These are phyloP conservation scores for Sesamia inferens DNA, from an alignment of 2,888 invertebrate species.

Conservation along the genomic window DNA sequence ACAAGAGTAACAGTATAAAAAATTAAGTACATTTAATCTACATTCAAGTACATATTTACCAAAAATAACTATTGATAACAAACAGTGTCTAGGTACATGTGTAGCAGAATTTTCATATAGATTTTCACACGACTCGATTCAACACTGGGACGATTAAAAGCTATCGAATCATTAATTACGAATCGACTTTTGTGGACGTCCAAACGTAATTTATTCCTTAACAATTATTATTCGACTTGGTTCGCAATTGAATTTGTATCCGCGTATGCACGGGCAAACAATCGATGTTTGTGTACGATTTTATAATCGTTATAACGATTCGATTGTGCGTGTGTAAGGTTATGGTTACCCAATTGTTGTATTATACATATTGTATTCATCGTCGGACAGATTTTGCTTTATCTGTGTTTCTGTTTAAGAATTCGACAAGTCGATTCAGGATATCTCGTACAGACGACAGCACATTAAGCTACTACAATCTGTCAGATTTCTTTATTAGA, in stretches of 20 bases:
- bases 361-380: slow-evolving; percentile 6
- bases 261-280: slow-evolving; percentile 45
- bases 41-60: background rate
- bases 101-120: no score
- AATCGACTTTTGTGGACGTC: slow-evolving; percentile 66
- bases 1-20: background rate
- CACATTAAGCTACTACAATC: no score
- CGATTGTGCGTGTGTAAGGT: slow-evolving; percentile 19
- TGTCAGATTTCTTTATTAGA: no score
- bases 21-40: background rate
- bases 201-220: slow-evolving; percentile 69
- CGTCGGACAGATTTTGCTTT: slow-evolving; percentile 22
- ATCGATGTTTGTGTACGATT: slow-evolving; percentile 52
- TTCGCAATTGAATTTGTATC: slow-evolving; percentile 65
- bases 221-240: slow-evolving; percentile 67
- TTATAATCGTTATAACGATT: slow-evolving; percentile 42
- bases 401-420: background rate
- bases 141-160: slow-evolving; percentile 52
- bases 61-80: background rate
- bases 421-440: no score
- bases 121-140: slow-evolving; percentile 18
- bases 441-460: no score
- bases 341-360: slow-evolving; percentile 23
- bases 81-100: background rate
- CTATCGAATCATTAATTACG: slow-evolving; percentile 65